Base-by-base conservation (phyloP, 35 echinoderm and acorn worm species). In the Heliocidaris erythrogramma region DNA sequence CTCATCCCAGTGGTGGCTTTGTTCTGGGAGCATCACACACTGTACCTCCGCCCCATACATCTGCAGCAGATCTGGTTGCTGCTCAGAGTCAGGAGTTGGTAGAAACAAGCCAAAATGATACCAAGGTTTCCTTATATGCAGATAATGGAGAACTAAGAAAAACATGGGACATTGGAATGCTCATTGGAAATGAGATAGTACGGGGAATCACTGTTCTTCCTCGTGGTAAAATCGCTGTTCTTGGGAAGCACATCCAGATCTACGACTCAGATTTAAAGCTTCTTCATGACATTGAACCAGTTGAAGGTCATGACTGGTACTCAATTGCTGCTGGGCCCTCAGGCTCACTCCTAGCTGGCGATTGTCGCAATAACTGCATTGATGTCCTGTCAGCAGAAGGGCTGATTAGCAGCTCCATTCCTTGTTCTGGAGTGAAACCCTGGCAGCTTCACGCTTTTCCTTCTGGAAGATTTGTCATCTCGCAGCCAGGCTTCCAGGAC, bases 201-300 rank as follows among this genome's bases (percentile, higher is more conserved):
- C 21, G 87, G 31, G 87, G 87, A 42, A 89, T 89, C 17, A 21
- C 87, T 48, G 87, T 89, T 89, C 32, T 89, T 89, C 87, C 87
- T 42, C 13, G 8, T 10, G 87, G 87, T 48, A 31, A 42, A 35
- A 24, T 89, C 2, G 87, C 47, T 89, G 87, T 89, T 42, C 87
- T 89, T 32, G 87, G 87, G 14, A 32, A 48, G 29, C 30, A 42
- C 16, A 89, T 89, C 17, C 87, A 89, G 31, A 42, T 89, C 31
- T 89, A 89, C 42, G 87, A 31, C 30, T 42, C 10, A 42, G 31
- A 89, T 42, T 47, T 42, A 32, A 18, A 89, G 47, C 9, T 24
- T 17, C 47, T 89, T 24, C 32, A 9, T 89, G 1, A 42, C 31
- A 32, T 89, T 42, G 10, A 42, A 42, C 87, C 17, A 89, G 30